A percentile compares a stretch with the other conserved stretches of the same genome.
phyloP scores from a whole-genome alignment of 2,113 vertebrate species.

The Oreochromis aureus region DNA sequence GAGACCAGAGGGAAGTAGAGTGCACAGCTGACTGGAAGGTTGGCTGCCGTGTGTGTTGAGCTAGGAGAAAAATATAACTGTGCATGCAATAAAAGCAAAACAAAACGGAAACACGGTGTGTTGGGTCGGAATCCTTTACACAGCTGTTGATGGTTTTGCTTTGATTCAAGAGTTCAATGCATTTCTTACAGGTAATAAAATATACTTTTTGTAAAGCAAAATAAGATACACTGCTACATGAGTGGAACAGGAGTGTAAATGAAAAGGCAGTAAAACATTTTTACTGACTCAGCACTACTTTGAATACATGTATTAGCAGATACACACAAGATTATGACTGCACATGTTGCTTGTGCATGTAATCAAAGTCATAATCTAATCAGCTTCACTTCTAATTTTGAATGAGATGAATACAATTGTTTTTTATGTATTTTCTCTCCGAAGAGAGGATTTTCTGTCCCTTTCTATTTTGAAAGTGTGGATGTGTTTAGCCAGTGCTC shows the following conservation, averaged over 20 bases:
- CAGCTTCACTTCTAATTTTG: not conserved
- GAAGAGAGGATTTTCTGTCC: not conserved
- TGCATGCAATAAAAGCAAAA: not conserved
- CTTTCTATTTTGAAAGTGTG: not conserved
- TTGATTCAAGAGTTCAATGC: not conserved
- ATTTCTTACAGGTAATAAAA: not conserved
- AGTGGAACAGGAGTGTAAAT: not conserved
- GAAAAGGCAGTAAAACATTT: not conserved
- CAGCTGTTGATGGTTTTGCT: not conserved
- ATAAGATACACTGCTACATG: not conserved
- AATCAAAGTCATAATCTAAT: not conserved
- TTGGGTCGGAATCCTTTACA: not conserved
- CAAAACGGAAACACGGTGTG: rapidly evolving
- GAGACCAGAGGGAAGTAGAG: too few species aligned
- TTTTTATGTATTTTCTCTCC: not conserved
- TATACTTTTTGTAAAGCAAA: not conserved
- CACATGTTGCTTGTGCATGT: not conserved
- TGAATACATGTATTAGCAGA: not conserved
- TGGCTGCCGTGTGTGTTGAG: not conserved
- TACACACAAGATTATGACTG: not conserved
- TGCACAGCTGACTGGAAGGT: not conserved
- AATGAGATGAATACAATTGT: not conserved
- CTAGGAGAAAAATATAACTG: not conserved
- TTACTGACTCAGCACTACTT: not conserved
- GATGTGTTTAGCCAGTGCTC: not conserved